Base-by-base conservation (phyloP, 1,140 invertebrate genomes). In the Musca domestica region DNA sequence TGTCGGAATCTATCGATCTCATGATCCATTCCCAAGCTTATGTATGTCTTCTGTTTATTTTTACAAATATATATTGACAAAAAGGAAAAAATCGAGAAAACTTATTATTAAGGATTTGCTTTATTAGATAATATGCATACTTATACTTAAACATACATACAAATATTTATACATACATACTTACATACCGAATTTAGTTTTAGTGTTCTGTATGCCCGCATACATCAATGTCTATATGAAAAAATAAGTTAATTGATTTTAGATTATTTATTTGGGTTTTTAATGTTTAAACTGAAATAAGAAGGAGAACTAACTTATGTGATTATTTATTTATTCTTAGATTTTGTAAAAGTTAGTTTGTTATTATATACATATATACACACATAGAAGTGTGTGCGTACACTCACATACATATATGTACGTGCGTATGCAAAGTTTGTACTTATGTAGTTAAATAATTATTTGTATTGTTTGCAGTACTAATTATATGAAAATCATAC, bases 391-490 rank as follows among this genome's bases (percentile, higher is more conserved):
- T 19, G 34, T 12, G 12, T 12, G 12, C 34, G 34, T 41, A 12
- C 34, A 41, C 5, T 10, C 4, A 41, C 34, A 12, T 41, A 3
- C 27, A 30, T 30, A 30, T 30, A 30, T 41, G 34, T 41, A 41
- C 34, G 34, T 41, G 12, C 34, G 34, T 41, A 41, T 41, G 34
- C 10, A 41, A 41, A 7, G 10, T 41, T 41, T 41, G 34, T 41
- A 41, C 34, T 41, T 41, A 41, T 27, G 30, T 61, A 61, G 56
- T 61, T 61, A 61, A 61, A 61, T 19, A 61, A 61, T 58, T 30
- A 61, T 34, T 61, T 61, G 20, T 61, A 61, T 61, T 61, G 56
- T 61, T 61, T 61, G 56, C 56, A 61, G 34, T 41, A 41, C 2
- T 41, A 41, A 61, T 41, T 19, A 61, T 61, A 61, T 34, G n/a